A percentile compares a stretch with the other conserved stretches of the same genome.
Conservation (phyloP, 2,113 vertebrate genomes). For the Puma concolor region DNA sequence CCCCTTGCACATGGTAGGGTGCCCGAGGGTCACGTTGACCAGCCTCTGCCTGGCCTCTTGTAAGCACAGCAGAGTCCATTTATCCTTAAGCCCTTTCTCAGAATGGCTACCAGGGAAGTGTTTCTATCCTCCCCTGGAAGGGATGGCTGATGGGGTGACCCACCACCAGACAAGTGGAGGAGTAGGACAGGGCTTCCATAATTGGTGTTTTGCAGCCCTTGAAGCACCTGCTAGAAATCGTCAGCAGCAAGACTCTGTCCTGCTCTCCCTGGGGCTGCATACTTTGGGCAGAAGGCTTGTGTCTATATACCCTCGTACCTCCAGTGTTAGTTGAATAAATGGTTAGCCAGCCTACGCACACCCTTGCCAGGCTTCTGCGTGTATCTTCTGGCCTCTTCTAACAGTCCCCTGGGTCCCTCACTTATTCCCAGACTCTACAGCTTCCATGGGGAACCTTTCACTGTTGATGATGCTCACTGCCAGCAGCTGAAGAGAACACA, state of each 20-base stretch:
- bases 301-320: too few species aligned
- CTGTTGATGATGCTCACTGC: not conserved
- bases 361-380: not conserved
- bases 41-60: not conserved
- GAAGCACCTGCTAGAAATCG: not conserved
- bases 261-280: not conserved
- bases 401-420: not conserved
- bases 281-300: not conserved
- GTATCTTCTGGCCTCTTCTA: not conserved
- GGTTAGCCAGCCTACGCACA: not conserved
- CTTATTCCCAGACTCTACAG: not conserved
- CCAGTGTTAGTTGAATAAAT: not conserved
- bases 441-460: not conserved
- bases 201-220: not conserved
- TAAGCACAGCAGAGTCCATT: not conserved
- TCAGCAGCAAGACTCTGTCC: not conserved
- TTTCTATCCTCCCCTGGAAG: not conserved
- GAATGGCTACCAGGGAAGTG: not conserved
- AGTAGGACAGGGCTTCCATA: not conserved
- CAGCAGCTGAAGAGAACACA: not conserved
- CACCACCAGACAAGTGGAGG: not conserved
- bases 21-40: not conserved
- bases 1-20: not conserved
- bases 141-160: not conserved
- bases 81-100: not conserved